Base-by-base conservation (phyloP, 2,797 vertebrate genomes). In the Hapalemur alaotrensis region DNA sequence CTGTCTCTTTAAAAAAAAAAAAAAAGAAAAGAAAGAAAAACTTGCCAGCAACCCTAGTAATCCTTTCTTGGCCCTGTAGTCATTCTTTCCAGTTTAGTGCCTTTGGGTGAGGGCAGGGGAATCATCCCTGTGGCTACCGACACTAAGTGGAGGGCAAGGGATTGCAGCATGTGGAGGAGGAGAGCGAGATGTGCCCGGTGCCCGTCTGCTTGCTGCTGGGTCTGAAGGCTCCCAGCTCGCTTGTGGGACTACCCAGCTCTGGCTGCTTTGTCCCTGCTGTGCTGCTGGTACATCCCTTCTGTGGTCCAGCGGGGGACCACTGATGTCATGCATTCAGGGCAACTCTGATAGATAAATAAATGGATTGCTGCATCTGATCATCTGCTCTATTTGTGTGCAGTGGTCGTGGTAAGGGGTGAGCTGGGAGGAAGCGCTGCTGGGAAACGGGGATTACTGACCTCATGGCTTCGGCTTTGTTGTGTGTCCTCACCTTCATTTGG, bases 11-110 rank as follows among this genome's bases (percentile, higher is more conserved):
- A 54, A 4, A 57, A 57, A 57, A 57, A 57, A 23, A 25, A 63
- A 5, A 63, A 32, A 32, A 43, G 43, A 43, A 43, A 43, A 43
- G 61, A 63, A 63, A 63, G 20, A 15, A 43, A 43, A 43, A 43
- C 65, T 85, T 2, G 18, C 28, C 0, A 5, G 28, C 38, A n/a
- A 2, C 17, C 0, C 54, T 15, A 52, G 23, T 6, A 30, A 2
- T 35, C 5, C 7, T 17, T 30, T 23, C 75, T 32, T 0, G 12
- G 76, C 28, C 50, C 50, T 32, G 0, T 2, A 14, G 82, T 30
- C 5, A 0, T 52, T 43, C 43, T 30, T 18, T 59, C 13, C 20
- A 23, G 5, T 81, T 35, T 7, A n/a, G 25, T 38, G 83, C 72
- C 18, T 30, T 25, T 35, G 38, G 72, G 38, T 1, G 23, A 41